A percentile compares a stretch with the other conserved stretches of the same genome.
These are phyloP conservation scores for Nomia melanderi DNA, from an alignment of 1,140 invertebrate genomes.

Conservation along the genomic window DNA sequence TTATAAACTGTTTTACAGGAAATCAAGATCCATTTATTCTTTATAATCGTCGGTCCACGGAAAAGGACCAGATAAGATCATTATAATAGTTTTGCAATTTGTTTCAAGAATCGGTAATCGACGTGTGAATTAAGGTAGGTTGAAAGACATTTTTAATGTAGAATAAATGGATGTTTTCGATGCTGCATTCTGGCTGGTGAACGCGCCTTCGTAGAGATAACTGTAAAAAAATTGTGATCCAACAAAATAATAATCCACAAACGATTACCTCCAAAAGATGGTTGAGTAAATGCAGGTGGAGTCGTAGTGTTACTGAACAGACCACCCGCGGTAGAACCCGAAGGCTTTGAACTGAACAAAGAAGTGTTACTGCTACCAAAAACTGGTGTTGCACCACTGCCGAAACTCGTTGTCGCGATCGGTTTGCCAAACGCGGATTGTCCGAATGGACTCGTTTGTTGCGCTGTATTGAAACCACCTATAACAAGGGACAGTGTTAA, in stretches of 20 bases:
- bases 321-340: conserved; percentile 80
- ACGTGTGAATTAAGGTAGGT: too few species aligned
- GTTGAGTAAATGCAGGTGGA: conserved; percentile 80
- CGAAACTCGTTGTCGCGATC: conserved; percentile 79
- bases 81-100: too few species aligned
- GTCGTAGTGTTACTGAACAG: conserved; percentile 75
- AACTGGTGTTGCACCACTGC: conserved; percentile 74
- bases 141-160: too few species aligned
- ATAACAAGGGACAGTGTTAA: not conserved
- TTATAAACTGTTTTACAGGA: not conserved
- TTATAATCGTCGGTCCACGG: not conserved
- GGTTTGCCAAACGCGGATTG: conserved; percentile 81
- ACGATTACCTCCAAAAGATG: conserved; percentile 76
- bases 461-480: conserved; percentile 73
- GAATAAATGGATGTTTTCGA: too few species aligned
- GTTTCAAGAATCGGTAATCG: too few species aligned
- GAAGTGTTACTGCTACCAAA: conserved; percentile 79
- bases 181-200: too few species aligned
- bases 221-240: not conserved
- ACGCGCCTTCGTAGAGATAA: not conserved
- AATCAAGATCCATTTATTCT: not conserved
- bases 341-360: conserved; percentile 84
- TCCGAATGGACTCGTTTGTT: conserved; percentile 79
- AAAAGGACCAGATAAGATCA: too few species aligned
- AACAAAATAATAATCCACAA: conserved; percentile 24